Percentiles rank a stretch among this genome's conserved stretches.
These are phyloP conservation scores for Cinclus mexicanus DNA, from an alignment of 2,113 vertebrate genomes.

Conservation along the genomic window DNA sequence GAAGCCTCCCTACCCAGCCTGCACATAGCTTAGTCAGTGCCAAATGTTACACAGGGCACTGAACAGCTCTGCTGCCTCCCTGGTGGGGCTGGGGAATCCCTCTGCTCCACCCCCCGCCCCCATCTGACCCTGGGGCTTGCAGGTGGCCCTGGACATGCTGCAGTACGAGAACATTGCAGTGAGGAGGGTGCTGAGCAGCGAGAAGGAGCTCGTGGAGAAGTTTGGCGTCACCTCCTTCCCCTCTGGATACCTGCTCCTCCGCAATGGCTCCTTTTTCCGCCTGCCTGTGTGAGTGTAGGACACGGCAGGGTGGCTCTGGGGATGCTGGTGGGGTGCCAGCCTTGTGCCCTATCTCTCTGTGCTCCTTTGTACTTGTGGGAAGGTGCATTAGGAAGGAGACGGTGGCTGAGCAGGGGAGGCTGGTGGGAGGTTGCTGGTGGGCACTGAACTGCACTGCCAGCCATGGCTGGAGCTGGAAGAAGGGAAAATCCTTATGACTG, in stretches of 20 bases:
- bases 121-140: neutral
- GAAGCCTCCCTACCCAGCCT: neutral
- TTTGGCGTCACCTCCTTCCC: conserved; percentile 84
- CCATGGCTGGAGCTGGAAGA: conserved; percentile 46
- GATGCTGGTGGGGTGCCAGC: neutral
- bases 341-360: neutral
- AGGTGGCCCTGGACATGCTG: conserved; percentile 90
- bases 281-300: conserved; percentile 82
- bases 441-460: neutral
- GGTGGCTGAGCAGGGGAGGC: conserved; percentile 12
- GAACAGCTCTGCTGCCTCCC: neutral
- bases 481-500: conserved; percentile 67
- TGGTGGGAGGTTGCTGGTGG: neutral
- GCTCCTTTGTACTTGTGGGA: conserved; percentile 38
- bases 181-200: conserved; percentile 81
- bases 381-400: conserved; percentile 53
- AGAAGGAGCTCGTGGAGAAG: conserved; percentile 75
- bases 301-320: rapidly evolving
- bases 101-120: no score
- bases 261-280: conserved; percentile 75
- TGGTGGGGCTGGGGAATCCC: neutral
- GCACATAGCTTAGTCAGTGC: neutral
- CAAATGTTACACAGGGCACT: neutral
- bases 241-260: conserved; percentile 83
- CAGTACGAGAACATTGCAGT: conserved; percentile 85